These are phyloP conservation scores for Geotrupes spiniger DNA, from an alignment of 2,888 invertebrate genomes.

Conservation along the genomic window DNA sequence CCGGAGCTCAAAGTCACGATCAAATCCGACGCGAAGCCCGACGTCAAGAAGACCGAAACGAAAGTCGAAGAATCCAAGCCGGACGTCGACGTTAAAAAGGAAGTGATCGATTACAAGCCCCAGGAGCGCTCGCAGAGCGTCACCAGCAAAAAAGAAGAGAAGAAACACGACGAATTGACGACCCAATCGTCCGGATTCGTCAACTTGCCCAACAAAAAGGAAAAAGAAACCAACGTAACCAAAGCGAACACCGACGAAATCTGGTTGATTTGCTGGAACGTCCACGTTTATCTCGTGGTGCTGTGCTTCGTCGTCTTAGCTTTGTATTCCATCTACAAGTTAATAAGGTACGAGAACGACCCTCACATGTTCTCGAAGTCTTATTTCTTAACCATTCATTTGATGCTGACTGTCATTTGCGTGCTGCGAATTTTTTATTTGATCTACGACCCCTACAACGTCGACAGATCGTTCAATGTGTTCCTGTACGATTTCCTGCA, in stretches of 20 bases:
- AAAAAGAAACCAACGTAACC: constrained; percentile 42
- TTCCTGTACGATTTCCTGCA: constrained; percentile 79
- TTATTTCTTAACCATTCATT: constrained; percentile 83
- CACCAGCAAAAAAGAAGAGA: constrained; percentile 42
- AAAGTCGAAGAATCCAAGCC: constrained; percentile 4
- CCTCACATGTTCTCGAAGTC: constrained; percentile 84
- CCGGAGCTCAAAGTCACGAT: constrained; percentile 28
- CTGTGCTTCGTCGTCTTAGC: constrained; percentile 81
- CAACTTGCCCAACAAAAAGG: constrained; percentile 60
- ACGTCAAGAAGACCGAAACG: constrained; percentile 8
- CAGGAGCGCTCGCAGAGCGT: constrained; percentile 44
- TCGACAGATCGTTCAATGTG: constrained; percentile 73
- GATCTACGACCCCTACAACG: constrained; percentile 89
- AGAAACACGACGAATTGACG: constrained; percentile 38
- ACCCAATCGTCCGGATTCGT: constrained; percentile 52
- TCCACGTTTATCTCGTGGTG: constrained; percentile 86
- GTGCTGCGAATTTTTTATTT: constrained; percentile 81
- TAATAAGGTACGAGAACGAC: constrained; percentile 81
- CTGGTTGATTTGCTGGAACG: constrained; percentile 86
- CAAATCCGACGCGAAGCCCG: constrained; percentile 9
- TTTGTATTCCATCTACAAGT: constrained; percentile 80
- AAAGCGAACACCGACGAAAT: constrained; percentile 52
- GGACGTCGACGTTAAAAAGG: constrained; percentile 31
- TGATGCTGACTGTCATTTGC: constrained; percentile 79
- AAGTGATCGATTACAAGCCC: constrained; percentile 28